phyloP scores from a whole-genome alignment of 2,113 vertebrate species.

The Phaetusa simplex region DNA sequence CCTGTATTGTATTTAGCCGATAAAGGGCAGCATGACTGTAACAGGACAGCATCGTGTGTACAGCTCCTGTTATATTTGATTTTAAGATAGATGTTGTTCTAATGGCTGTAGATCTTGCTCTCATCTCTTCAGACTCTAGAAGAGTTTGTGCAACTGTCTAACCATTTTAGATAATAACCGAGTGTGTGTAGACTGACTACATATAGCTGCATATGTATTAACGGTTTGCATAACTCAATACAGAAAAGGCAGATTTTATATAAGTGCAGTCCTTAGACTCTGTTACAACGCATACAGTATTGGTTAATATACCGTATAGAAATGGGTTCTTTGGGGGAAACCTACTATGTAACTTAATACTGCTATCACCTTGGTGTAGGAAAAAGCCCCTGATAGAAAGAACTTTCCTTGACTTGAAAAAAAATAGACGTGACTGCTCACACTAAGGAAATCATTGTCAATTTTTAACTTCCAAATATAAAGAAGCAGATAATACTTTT shows the following conservation, averaged over 20 bases:
- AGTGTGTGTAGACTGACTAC: not conserved
- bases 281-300: not conserved
- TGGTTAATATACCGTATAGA: not conserved
- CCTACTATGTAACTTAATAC: not conserved
- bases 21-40: not conserved
- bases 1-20: not conserved
- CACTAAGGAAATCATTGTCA: not conserved
- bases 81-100: not conserved
- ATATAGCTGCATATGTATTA: not conserved
- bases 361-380: not conserved
- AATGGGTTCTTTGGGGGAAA: not conserved
- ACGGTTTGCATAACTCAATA: not conserved
- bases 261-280: not conserved
- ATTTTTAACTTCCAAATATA: not conserved
- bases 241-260: not conserved
- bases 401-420: not conserved
- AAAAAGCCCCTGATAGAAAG: not conserved
- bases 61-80: not conserved
- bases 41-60: rapidly evolving
- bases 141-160: not conserved
- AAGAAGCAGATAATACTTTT: not conserved
- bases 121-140: not conserved
- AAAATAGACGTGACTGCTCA: not conserved
- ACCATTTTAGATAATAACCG: not conserved
- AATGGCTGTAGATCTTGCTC: not conserved